These are phyloP conservation scores for Simalia tracyae DNA, from an alignment of 2,797 vertebrate genomes.

Conservation along the genomic window DNA sequence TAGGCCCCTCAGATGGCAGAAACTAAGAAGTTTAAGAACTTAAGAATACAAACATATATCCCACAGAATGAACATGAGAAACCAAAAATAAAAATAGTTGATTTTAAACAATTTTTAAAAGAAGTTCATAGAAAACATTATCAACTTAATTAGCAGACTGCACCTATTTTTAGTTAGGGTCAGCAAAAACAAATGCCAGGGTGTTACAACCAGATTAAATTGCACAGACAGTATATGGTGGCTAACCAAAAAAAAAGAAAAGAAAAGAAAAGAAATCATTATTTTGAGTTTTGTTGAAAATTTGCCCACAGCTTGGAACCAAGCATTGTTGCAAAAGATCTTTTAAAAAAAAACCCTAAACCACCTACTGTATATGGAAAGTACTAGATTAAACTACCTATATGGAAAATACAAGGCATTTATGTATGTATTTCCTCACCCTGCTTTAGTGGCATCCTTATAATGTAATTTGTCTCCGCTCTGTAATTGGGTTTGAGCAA, in stretches of 20 bases:
- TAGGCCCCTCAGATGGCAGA: not conserved
- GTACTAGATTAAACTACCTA: not conserved
- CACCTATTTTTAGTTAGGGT: not conserved
- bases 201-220: conserved; percentile 24
- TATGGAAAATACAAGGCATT: not conserved
- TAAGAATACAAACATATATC: not conserved
- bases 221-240: conserved; percentile 24
- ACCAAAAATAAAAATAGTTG: not conserved
- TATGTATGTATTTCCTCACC: not conserved
- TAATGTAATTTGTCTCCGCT: conserved; percentile 57
- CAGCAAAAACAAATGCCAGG: conserved; percentile 9
- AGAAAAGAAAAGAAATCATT: not conserved
- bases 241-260: not conserved
- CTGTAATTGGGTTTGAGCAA: conserved; percentile 55
- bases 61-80: not conserved
- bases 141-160: not conserved
- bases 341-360: not conserved
- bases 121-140: not conserved
- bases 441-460: conserved; percentile 23
- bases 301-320: not conserved
- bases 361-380: not conserved
- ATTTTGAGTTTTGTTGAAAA: conserved; percentile 25
- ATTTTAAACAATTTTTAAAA: not conserved
- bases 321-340: conserved; percentile 10
- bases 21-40: not conserved